Percentiles rank a stretch among this genome's conserved stretches.
phyloP scores from a whole-genome alignment of 2,797 vertebrate genomes.

The Malacoraja senta region DNA sequence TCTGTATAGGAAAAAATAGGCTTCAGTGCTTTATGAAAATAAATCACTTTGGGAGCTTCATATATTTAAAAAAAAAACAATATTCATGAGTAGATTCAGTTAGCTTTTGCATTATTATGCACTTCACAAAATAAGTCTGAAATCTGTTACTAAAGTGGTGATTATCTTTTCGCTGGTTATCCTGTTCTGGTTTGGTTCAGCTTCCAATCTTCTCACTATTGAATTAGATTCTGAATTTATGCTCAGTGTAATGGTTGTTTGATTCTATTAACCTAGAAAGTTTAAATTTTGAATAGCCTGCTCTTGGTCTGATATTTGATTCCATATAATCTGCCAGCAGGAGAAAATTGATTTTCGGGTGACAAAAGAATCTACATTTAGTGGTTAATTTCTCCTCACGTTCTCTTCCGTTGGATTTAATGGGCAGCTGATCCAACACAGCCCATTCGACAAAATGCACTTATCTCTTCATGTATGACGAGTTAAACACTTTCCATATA shows the following conservation, averaged over 20 bases:
- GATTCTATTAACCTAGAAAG: neutral
- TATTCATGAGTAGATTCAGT: slow-evolving; percentile 16
- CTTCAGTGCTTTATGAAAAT: neutral
- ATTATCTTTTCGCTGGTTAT: neutral
- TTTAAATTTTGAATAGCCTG: neutral
- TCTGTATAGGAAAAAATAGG: neutral
- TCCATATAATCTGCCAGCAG: neutral
- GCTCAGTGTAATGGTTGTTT: neutral
- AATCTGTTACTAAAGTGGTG: neutral
- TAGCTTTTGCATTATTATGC: neutral
- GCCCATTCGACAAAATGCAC: neutral
- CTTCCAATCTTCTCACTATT: neutral
- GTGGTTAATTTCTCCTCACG: neutral
- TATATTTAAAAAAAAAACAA: neutral
- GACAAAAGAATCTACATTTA: neutral
- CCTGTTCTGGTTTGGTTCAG: neutral
- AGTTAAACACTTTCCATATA: neutral
- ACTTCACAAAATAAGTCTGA: neutral
- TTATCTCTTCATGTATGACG: neutral
- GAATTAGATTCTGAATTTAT: neutral
- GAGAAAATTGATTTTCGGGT: neutral
- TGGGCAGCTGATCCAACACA: neutral
- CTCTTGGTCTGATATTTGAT: neutral
- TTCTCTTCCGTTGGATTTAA: neutral
- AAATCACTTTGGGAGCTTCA: neutral